Percentiles rank a stretch among this genome's conserved stretches.
phyloP scores from a whole-genome alignment of 2,888 invertebrate genomes.

The Creontiades dilutus region DNA sequence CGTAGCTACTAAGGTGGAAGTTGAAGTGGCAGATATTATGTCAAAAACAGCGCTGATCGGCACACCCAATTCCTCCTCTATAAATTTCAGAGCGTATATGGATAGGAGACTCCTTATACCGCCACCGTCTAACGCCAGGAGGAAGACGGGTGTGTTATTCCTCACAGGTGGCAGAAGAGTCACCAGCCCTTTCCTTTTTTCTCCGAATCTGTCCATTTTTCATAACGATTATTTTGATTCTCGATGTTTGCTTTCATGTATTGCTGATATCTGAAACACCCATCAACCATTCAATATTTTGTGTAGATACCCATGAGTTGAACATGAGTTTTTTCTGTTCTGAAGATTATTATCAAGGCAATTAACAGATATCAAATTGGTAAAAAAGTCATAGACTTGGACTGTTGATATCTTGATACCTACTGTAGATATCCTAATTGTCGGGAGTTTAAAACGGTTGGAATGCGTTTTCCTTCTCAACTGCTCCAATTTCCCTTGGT shows the following conservation, averaged over 20 bases:
- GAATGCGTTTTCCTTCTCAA: too few species aligned
- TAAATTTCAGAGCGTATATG: conserved; percentile 1
- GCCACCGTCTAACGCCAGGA: conserved; percentile 17
- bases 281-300: too few species aligned
- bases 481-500: too few species aligned
- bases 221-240: background rate
- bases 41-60: conserved; percentile 45
- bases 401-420: too few species aligned
- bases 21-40: conserved; percentile 5
- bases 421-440: too few species aligned
- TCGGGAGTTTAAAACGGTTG: too few species aligned
- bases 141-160: conserved; percentile 21
- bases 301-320: too few species aligned
- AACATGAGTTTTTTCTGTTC: too few species aligned
- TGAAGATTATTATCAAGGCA: too few species aligned
- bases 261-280: background rate
- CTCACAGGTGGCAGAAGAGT: background rate
- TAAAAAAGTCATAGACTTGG: too few species aligned
- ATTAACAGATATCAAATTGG: too few species aligned
- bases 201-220: conserved; percentile 1
- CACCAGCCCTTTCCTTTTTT: background rate
- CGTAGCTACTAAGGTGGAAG: background rate
- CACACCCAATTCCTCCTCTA: background rate
- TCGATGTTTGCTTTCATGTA: background rate
- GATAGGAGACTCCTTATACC: conserved; percentile 38